A percentile compares a stretch with the other conserved stretches of the same genome.
These are phyloP conservation scores for Pseudoips prasinana DNA, from an alignment of 2,888 invertebrate genomes.

Conservation along the genomic window DNA sequence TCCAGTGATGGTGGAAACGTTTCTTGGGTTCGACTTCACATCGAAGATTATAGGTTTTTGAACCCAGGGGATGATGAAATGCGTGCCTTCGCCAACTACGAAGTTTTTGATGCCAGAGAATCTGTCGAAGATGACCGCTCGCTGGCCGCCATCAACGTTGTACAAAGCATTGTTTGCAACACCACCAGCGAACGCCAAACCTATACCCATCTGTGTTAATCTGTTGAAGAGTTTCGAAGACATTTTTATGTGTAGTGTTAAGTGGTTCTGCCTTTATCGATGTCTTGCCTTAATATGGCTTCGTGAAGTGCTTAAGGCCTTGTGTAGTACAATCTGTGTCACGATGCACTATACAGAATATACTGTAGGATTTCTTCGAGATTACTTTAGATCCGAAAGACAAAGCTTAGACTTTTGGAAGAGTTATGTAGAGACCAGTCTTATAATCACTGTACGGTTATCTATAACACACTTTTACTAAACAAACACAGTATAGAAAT, in stretches of 20 bases:
- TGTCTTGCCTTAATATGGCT: no score
- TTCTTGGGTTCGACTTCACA: constrained; percentile 93
- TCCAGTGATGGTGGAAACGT: constrained; percentile 95
- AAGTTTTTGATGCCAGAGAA: constrained; percentile 92
- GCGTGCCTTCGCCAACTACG: constrained; percentile 97
- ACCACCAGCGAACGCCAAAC: constrained; percentile 12
- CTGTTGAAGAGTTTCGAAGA: constrained; percentile 18
- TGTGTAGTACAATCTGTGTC: no score
- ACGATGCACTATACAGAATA: no score
- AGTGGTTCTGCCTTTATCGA: no score
- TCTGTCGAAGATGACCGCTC: constrained; percentile 97
- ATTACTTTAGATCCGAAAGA: no score
- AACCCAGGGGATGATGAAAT: constrained; percentile 97
- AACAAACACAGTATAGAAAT: no score
- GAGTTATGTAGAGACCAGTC: no score
- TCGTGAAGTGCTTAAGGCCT: no score
- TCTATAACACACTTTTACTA: no score
- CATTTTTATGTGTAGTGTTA: constrained; percentile 11
- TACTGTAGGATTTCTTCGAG: no score
- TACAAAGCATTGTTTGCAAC: constrained; percentile 23
- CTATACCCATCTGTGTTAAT: constrained; percentile 24
- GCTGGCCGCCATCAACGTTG: constrained; percentile 83
- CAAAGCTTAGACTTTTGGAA: no score
- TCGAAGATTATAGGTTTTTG: constrained; percentile 96
- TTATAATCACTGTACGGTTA: no score